Base-by-base conservation (phyloP, 2,113 vertebrate species). In the Nycticebus coucang region DNA sequence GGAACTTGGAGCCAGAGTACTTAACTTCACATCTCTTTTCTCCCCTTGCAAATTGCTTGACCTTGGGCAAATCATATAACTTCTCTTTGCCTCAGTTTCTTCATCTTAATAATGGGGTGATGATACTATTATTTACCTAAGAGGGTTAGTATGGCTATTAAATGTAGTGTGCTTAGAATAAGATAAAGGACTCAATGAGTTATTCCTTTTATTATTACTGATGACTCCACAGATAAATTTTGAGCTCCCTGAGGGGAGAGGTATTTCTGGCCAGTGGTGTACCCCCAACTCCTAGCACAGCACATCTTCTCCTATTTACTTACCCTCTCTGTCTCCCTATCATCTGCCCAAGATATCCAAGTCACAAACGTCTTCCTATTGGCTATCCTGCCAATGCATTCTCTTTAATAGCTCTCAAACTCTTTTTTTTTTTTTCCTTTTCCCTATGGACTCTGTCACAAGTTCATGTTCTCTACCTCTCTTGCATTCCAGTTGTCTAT, bases 11-110 rank as follows among this genome's bases (percentile, higher is more conserved):
- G 79, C 21, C 83, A 94, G 59, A 17, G 45, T 66, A 55, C 13
- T n/a, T 87, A 37, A n/a, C 53, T 91, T 94, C n/a, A 77, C 87
- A n/a, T 80, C 7, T n/a, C 71, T 94, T 91, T 15, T 21, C n/a
- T 45, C 28, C 14, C 26, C 17, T 59, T 74, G 50, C 1, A 17
- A 91, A 95, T 30, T 78, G 12, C 74, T 19, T 3, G 19, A 74
- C n/a, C n/a, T 50, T 45, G 18, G 12, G 30, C 12, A 87, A 89
- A 83, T 91, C 18, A 35, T 37, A 19, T 75, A 88, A 81, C 13
- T 30, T 80, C 84, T 89, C 41, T 93, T 59, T 78, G 57, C 30
- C 17, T 93, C 35, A 41, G 41, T 60, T 81, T 94, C 68, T 81
- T 91, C 33, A 69, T 53, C 82, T 66, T n/a, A 81, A 89, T 92